These are phyloP conservation scores for Halcyon smyrnensis DNA, from an alignment of 2,797 vertebrate species.

Conservation along the genomic window DNA sequence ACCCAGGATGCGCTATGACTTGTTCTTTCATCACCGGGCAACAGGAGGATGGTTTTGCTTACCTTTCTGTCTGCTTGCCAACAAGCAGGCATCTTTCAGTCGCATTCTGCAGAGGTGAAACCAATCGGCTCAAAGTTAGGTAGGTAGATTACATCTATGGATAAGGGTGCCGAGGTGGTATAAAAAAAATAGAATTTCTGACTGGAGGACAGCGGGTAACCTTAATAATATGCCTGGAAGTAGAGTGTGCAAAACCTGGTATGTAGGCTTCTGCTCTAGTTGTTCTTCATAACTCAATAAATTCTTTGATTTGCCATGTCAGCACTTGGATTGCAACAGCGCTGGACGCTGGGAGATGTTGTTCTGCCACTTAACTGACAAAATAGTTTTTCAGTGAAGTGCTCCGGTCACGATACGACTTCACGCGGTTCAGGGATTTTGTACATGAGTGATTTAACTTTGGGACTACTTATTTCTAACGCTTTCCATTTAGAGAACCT, in stretches of 20 bases:
- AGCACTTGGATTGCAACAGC: background rate
- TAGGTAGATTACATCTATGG: background rate
- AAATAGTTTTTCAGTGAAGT: background rate
- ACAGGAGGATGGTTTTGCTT: background rate
- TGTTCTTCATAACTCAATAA: background rate
- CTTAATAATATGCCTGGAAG: background rate
- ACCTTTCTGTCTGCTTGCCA: background rate
- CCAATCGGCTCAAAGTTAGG: background rate
- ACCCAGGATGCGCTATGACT: fast-evolving
- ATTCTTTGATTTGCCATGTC: background rate
- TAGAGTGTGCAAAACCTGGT: background rate
- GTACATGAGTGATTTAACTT: background rate
- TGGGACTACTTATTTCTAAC: background rate
- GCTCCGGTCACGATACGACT: fast-evolving
- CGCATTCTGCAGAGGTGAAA: background rate
- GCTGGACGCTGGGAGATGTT: background rate
- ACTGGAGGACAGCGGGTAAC: background rate
- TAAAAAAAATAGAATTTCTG: background rate
- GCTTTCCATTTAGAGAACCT: background rate
- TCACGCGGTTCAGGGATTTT: background rate
- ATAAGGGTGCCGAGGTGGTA: fast-evolving
- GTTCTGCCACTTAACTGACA: background rate
- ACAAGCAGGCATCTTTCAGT: fast-evolving
- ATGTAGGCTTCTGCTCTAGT: background rate
- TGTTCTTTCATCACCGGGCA: background rate